These are phyloP conservation scores for Agapornis roseicollis DNA, from an alignment of 2,113 vertebrate species.

Conservation along the genomic window DNA sequence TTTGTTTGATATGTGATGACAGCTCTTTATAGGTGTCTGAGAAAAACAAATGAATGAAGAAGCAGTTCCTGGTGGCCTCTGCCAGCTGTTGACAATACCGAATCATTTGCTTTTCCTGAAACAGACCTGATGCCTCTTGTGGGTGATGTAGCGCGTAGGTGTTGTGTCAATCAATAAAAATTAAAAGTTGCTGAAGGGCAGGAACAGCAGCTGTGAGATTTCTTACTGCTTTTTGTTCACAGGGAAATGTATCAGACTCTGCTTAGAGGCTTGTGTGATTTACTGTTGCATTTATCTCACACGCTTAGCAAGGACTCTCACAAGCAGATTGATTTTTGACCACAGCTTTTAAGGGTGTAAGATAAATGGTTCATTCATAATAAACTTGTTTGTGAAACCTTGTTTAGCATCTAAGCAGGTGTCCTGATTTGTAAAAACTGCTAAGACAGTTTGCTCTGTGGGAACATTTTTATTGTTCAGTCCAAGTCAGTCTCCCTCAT, in stretches of 20 bases:
- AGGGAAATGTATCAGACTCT: slow-evolving; percentile 36
- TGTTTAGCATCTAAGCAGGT: not conserved
- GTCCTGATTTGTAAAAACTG: not conserved
- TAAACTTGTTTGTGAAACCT: not conserved
- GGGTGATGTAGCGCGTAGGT: slow-evolving; percentile 9
- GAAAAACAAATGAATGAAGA: slow-evolving; percentile 63
- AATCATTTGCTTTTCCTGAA: slow-evolving; percentile 42
- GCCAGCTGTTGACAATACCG: slow-evolving; percentile 48
- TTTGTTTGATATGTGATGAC: slow-evolving; percentile 36
- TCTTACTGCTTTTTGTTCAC: slow-evolving; percentile 57
- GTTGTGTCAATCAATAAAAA: slow-evolving; percentile 54
- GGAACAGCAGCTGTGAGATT: slow-evolving; percentile 63
- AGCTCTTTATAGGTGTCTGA: slow-evolving; percentile 32
- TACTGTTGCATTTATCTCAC: not conserved
- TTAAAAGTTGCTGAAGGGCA: slow-evolving; percentile 57
- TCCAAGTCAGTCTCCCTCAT: not conserved
- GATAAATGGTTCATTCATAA: not conserved
- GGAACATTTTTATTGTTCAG: not conserved
- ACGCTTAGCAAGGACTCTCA: not conserved
- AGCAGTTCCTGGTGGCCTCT: slow-evolving; percentile 57
- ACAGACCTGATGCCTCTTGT: slow-evolving; percentile 32
- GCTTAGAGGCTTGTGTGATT: not conserved
- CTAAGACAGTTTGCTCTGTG: not conserved
- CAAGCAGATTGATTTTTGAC: not conserved
- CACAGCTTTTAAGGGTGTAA: not conserved